These are phyloP conservation scores for Callyntrura guangdongensis DNA, from an alignment of 2,888 invertebrate genomes.

Conservation along the genomic window DNA sequence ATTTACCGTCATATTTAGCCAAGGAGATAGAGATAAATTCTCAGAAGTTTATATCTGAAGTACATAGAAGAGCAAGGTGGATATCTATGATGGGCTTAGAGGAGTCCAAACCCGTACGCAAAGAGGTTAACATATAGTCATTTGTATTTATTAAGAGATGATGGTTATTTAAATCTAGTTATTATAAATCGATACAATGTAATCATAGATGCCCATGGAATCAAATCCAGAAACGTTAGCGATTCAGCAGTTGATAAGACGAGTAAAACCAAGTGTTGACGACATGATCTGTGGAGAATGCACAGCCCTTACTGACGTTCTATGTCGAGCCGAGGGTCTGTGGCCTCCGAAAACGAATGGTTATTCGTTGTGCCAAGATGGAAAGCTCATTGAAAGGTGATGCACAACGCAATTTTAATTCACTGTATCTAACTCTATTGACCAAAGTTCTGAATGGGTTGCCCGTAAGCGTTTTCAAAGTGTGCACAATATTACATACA, in stretches of 20 bases:
- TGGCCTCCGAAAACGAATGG: slow-evolving; percentile 81
- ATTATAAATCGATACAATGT: not conserved
- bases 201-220: slow-evolving; percentile 57
- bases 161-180: no score
- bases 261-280: slow-evolving; percentile 80
- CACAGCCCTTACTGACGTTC: slow-evolving; percentile 83
- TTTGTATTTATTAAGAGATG: no score
- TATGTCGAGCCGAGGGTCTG: slow-evolving; percentile 83
- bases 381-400: slow-evolving; percentile 84
- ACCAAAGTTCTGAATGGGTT: no score
- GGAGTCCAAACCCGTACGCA: slow-evolving; percentile 69
- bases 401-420: not conserved
- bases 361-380: slow-evolving; percentile 82
- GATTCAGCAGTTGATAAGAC: slow-evolving; percentile 82
- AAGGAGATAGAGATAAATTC: slow-evolving; percentile 84
- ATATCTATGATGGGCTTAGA: slow-evolving; percentile 84
- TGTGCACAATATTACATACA: no score
- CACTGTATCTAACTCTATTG: no score
- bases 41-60: slow-evolving; percentile 82
- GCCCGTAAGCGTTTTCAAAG: no score
- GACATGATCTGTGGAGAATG: slow-evolving; percentile 83
- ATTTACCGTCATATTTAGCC: slow-evolving; percentile 83
- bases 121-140: slow-evolving; percentile 43
- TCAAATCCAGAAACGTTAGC: slow-evolving; percentile 83
- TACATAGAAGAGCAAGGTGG: slow-evolving; percentile 84